phyloP scores from a whole-genome alignment of 2,113 vertebrate species.

The Argyrosomus japonicus region DNA sequence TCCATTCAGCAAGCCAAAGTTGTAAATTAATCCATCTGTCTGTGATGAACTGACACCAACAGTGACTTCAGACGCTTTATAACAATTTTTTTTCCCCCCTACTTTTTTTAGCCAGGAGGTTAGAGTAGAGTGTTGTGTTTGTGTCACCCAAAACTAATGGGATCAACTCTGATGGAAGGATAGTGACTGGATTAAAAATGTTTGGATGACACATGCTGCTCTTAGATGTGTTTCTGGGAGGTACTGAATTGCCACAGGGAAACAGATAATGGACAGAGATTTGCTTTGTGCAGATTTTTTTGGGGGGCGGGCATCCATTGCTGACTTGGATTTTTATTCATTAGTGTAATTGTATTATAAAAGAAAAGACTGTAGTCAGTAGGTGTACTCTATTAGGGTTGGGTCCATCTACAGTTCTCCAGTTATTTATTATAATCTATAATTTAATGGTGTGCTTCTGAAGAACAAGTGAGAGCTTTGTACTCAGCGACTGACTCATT shows the following conservation, averaged over 20 bases:
- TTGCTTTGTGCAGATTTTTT: not conserved
- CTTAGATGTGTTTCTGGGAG: not conserved
- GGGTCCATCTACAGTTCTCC: no score
- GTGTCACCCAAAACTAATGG: not conserved
- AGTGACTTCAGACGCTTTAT: not conserved
- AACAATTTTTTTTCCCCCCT: not conserved
- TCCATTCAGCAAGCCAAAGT: not conserved
- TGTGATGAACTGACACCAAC: constrained; percentile 10
- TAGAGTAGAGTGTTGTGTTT: not conserved
- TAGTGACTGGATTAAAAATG: not conserved
- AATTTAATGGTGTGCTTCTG: no score
- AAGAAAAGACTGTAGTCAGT: not conserved
- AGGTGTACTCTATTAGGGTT: no score
- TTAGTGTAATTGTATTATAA: not conserved
- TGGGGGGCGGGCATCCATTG: not conserved
- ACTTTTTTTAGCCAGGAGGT: not conserved
- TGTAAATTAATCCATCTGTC: not conserved
- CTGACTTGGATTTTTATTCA: not conserved
- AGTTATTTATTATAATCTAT: no score
- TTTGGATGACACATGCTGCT: constrained; percentile 7
- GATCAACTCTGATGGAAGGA: not conserved
- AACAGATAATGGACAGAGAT: not conserved
- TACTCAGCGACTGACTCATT: no score
- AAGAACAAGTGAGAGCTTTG: no score
- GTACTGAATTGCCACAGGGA: not conserved